phyloP scores from a whole-genome alignment of 2,113 vertebrate species.

The human region DNA sequence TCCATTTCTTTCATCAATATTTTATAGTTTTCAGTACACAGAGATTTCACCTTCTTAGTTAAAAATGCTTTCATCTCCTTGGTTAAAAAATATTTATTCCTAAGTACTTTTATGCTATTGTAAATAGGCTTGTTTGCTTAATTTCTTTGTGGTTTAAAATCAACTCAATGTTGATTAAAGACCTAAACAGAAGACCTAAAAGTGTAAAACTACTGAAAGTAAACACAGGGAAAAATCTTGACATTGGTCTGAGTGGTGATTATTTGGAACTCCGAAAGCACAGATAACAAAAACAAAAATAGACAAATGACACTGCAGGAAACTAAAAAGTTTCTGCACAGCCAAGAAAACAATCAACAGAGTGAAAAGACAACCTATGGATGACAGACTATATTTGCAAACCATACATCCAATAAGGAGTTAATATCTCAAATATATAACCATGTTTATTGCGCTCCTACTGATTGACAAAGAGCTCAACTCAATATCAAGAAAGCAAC shows the following conservation, averaged over 20 bases:
- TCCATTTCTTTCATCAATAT: background rate
- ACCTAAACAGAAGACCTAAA: background rate
- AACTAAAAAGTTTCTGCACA: background rate
- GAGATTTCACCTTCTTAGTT: background rate
- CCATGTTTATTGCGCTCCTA: background rate
- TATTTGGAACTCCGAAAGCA: background rate
- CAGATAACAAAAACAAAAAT: background rate
- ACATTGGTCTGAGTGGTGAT: background rate
- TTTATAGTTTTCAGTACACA: background rate
- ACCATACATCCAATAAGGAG: background rate
- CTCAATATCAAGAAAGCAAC: background rate
- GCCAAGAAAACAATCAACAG: background rate
- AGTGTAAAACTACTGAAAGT: no score
- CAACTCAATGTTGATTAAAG: background rate
- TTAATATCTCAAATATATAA: background rate
- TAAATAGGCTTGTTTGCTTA: background rate
- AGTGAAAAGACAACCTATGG: background rate
- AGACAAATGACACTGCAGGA: background rate
- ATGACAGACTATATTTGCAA: background rate
- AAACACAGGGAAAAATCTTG: background rate
- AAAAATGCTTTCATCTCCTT: background rate
- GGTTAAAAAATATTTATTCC: background rate
- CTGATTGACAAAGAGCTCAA: background rate
- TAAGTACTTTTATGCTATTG: background rate
- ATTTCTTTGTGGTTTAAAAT: background rate